A percentile compares a stretch with the other conserved stretches of the same genome.
Evolutionary conservation across 2,113 vertebrate species (phyloP).

Genomic region (Glaucidium brasilianum): DNA sequence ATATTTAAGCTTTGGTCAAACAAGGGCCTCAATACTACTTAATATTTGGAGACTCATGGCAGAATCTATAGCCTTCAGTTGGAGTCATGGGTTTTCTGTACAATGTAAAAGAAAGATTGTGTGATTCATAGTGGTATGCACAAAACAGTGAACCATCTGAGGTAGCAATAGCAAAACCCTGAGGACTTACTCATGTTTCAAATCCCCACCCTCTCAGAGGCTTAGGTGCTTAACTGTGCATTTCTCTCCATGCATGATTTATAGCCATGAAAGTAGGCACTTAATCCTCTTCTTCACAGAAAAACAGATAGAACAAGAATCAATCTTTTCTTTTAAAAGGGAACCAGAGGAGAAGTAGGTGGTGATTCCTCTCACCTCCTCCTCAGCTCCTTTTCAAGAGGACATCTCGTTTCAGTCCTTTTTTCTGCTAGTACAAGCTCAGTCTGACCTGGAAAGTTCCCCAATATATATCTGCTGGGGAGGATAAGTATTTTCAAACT

Average conservation of each 20-base stretch:
- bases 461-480: neutral
- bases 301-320: neutral
- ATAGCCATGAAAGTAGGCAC: neutral
- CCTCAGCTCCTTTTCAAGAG: slow-evolving; percentile 1
- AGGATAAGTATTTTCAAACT: neutral
- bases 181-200: neutral
- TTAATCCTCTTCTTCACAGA: slow-evolving; percentile 18
- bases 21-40: neutral
- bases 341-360: slow-evolving; percentile 14
- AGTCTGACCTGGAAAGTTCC: neutral
- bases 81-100: neutral
- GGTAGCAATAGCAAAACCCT: neutral
- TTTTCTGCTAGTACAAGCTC: neutral
- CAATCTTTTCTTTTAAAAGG: neutral
- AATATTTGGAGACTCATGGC: neutral
- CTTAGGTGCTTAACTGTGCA: neutral
- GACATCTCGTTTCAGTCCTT: neutral
- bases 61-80: neutral
- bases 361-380: slow-evolving; percentile 47
- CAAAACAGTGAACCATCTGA: neutral
- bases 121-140: neutral
- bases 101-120: neutral
- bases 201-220: neutral
- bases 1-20: neutral
- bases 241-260: neutral